Evolutionary conservation across 2,797 vertebrate genomes (phyloP).

Genomic region (Antrozous pallidus): DNA sequence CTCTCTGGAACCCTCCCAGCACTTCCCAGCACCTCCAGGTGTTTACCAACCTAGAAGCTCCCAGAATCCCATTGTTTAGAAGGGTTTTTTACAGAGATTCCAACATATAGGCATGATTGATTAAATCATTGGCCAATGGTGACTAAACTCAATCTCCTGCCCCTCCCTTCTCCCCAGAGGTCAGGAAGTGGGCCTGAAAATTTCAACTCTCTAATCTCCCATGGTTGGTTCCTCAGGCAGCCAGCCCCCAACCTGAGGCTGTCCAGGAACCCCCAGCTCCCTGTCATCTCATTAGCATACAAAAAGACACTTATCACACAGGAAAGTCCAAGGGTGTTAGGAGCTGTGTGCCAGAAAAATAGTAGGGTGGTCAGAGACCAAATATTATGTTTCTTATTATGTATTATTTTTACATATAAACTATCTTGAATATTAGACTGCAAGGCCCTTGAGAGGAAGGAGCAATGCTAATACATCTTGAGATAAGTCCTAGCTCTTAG

Average conservation of each 20-base stretch:
- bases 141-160: background rate
- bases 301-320: background rate
- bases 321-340: background rate
- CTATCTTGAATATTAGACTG: background rate
- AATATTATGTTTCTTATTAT: background rate
- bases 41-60: background rate
- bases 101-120: background rate
- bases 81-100: background rate
- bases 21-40: background rate
- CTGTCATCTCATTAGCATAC: background rate
- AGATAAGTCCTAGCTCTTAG: background rate
- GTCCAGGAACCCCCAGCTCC: background rate
- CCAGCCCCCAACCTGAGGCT: background rate
- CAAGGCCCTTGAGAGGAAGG: background rate
- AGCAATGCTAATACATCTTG: background rate
- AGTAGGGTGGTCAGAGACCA: background rate
- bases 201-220: background rate
- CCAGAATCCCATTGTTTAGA: background rate
- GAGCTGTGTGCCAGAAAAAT: background rate
- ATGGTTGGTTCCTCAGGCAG: background rate
- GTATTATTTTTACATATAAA: slow-evolving; percentile 15
- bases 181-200: background rate
- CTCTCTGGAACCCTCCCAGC: background rate
- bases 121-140: background rate
- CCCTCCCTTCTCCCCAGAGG: background rate